phyloP scores from a whole-genome alignment of 2,113 vertebrate genomes.

The Charadrius vociferus region DNA sequence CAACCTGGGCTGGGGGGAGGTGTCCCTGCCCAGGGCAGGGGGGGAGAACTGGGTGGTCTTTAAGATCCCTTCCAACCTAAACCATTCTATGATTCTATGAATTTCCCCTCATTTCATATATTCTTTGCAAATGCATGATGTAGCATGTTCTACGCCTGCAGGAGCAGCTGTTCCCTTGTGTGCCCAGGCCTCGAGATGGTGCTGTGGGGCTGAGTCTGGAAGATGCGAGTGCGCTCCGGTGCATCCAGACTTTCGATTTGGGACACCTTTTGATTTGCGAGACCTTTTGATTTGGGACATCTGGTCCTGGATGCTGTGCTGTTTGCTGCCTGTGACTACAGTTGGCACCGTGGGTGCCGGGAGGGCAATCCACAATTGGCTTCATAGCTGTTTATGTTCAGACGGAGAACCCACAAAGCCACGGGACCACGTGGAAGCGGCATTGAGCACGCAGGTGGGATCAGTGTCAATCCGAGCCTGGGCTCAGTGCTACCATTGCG shows the following conservation, averaged over 20 bases:
- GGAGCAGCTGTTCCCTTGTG: neutral
- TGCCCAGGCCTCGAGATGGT: neutral
- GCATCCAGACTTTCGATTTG: neutral
- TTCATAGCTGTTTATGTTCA: neutral
- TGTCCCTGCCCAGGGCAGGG: neutral
- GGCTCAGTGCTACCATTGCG: neutral
- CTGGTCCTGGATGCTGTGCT: neutral
- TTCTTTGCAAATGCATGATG: neutral
- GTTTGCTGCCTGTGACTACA: neutral
- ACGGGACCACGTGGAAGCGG: neutral
- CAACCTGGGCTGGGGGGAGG: neutral
- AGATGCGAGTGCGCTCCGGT: accelerated
- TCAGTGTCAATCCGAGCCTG: accelerated
- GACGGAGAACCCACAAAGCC: neutral
- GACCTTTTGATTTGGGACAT: neutral
- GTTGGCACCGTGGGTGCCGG: accelerated
- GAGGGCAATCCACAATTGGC: accelerated
- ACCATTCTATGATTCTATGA: neutral
- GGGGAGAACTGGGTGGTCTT: neutral
- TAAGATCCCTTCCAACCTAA: neutral
- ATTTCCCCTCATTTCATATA: neutral
- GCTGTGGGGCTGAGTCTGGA: neutral
- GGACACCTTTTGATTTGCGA: neutral
- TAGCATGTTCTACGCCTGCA: neutral
- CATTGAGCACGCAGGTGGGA: accelerated